Conservation (phyloP, 2,797 vertebrate species). For the Myotis vivesi region DNA sequence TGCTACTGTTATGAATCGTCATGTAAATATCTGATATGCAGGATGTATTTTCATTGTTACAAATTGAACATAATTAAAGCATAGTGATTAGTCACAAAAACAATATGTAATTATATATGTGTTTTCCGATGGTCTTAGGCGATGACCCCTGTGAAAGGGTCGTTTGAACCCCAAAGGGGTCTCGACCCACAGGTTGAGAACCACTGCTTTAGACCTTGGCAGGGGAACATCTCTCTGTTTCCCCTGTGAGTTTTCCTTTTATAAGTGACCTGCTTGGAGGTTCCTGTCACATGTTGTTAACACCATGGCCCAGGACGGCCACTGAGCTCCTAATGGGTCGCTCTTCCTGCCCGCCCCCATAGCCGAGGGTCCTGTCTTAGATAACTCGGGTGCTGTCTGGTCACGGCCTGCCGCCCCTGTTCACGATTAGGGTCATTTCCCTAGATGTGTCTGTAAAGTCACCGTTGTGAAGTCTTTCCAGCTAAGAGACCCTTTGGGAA, state of each 20-base stretch:
- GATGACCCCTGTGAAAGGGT: too few relatives aligned
- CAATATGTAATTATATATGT: too few relatives aligned
- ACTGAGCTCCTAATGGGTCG: fast-evolving
- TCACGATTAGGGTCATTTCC: not conserved
- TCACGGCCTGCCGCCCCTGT: not conserved
- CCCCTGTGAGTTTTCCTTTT: not conserved
- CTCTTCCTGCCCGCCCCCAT: not conserved
- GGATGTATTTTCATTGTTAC: too few relatives aligned
- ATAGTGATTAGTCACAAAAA: too few relatives aligned
- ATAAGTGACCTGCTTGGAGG: not conserved
- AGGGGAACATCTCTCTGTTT: not conserved
- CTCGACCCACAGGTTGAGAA: too few relatives aligned
- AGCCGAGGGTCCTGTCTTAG: not conserved
- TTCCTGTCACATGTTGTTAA: fast-evolving
- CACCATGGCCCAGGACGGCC: not conserved
- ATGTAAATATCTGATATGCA: too few relatives aligned
- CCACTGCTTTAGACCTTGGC: not conserved
- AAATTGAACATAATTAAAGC: too few relatives aligned
- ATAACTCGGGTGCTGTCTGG: not conserved
- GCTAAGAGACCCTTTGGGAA: not conserved
- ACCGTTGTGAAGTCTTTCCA: not conserved
- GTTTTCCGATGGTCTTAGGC: too few relatives aligned
- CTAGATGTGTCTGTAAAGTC: not conserved
- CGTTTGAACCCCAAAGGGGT: too few relatives aligned
- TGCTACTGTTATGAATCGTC: too few relatives aligned